Conservation (phyloP, 2,113 vertebrate species). For the Talpa occidentalis region DNA sequence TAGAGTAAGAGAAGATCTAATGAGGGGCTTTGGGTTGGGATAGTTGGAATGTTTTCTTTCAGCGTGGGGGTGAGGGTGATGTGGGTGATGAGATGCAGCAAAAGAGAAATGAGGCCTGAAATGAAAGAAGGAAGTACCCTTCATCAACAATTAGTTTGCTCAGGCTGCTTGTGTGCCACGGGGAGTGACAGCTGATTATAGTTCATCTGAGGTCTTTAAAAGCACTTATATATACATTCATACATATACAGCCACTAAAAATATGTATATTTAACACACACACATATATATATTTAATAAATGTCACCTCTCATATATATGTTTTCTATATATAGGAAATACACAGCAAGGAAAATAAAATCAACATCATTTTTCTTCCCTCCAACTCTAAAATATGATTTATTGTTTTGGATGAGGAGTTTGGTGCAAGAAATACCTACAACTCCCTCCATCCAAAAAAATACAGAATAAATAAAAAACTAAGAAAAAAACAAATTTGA, state of each 20-base stretch:
- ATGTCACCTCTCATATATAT: background rate
- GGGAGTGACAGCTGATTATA: background rate
- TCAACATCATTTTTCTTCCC: background rate
- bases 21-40: background rate
- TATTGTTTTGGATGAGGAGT: background rate
- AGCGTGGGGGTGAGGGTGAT: accelerated
- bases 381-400: background rate
- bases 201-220: background rate
- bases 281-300: background rate
- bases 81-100: background rate
- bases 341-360: conserved; percentile 33
- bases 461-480: conserved; percentile 21
- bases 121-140: background rate
- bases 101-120: background rate
- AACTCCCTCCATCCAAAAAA: background rate
- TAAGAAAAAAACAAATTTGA: background rate
- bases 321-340: background rate
- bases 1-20: background rate
- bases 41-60: background rate
- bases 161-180: background rate
- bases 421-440: background rate
- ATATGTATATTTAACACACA: background rate
- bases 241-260: background rate
- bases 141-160: background rate
- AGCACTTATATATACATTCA: background rate